Conservation (phyloP, 1,140 invertebrate genomes). For the Ectropis grisescens region DNA sequence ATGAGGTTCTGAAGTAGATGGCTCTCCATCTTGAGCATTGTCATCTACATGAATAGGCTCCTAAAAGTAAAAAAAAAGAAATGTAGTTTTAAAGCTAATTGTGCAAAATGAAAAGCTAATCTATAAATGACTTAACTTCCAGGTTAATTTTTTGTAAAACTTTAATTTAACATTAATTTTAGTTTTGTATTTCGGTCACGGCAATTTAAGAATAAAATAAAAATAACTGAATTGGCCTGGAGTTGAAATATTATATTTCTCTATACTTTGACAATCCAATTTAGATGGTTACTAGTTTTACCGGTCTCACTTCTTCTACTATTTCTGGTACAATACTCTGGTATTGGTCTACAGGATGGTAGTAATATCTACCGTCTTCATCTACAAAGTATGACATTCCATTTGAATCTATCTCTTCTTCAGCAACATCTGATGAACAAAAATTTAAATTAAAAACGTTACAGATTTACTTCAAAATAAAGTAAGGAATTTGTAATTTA, state of each 20-base stretch:
- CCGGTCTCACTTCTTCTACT: slow-evolving; percentile 22
- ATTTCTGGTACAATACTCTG: slow-evolving; percentile 75
- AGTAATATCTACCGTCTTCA: slow-evolving; percentile 83
- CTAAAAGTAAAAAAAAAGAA: too few species aligned
- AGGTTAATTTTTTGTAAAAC: slow-evolving; percentile 37
- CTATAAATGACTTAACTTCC: slow-evolving; percentile 10
- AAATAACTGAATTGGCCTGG: too few species aligned
- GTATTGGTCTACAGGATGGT: slow-evolving; percentile 70
- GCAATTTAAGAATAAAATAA: too few species aligned
- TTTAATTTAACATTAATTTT: neutral
- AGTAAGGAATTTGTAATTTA: too few species aligned
- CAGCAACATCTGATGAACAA: too few species aligned
- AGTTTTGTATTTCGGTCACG: neutral
- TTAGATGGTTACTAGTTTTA: too few species aligned
- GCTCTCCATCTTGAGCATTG: slow-evolving; percentile 18
- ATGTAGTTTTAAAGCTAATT: too few species aligned
- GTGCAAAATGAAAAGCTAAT: neutral
- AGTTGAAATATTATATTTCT: too few species aligned
- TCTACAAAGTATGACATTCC: slow-evolving; percentile 82
- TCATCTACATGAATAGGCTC: neutral
- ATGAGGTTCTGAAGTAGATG: slow-evolving; percentile 63
- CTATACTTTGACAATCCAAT: too few species aligned
- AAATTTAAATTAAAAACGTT: too few species aligned
- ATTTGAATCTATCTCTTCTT: too few species aligned
- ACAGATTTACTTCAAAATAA: too few species aligned